Evolutionary conservation across 2,888 invertebrate genomes (phyloP).

Genomic region (Ecdyonurus torrentis): DNA sequence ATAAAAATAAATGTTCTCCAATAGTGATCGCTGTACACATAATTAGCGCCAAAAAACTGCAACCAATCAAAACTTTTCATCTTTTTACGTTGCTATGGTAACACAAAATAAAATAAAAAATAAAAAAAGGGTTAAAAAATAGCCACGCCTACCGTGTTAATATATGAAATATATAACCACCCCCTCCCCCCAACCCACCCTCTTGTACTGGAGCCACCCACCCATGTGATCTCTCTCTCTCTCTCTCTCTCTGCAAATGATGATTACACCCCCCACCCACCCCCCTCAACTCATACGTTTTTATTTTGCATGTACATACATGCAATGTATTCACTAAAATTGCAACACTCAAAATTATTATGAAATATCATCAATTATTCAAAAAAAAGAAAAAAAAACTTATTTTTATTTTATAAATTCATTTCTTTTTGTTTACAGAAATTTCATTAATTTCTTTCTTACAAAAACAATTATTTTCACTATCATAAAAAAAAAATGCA

Average conservation of each 20-base stretch:
- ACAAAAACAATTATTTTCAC: too few species aligned
- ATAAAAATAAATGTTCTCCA: neutral
- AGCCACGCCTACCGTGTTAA: constrained; percentile 1
- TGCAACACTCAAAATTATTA: too few species aligned
- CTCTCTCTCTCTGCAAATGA: neutral
- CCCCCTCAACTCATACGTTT: too few species aligned
- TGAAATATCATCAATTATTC: too few species aligned
- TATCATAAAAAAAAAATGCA: too few species aligned
- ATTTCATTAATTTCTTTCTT: too few species aligned
- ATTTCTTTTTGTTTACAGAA: too few species aligned
- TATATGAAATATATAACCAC: neutral
- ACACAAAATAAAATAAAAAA: neutral
- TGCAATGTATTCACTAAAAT: neutral
- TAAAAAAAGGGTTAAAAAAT: neutral
- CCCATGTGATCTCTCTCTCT: too few species aligned
- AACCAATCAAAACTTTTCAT: neutral
- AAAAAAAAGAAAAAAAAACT: too few species aligned
- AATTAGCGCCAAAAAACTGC: neutral
- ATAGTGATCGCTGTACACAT: neutral
- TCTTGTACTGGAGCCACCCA: too few species aligned
- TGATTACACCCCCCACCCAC: neutral
- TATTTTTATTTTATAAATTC: too few species aligned
- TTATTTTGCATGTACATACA: too few species aligned
- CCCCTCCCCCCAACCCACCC: neutral
- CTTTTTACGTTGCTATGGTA: neutral